phyloP scores from a whole-genome alignment of 2,797 vertebrate genomes.

The Megaceryle alcyon region DNA sequence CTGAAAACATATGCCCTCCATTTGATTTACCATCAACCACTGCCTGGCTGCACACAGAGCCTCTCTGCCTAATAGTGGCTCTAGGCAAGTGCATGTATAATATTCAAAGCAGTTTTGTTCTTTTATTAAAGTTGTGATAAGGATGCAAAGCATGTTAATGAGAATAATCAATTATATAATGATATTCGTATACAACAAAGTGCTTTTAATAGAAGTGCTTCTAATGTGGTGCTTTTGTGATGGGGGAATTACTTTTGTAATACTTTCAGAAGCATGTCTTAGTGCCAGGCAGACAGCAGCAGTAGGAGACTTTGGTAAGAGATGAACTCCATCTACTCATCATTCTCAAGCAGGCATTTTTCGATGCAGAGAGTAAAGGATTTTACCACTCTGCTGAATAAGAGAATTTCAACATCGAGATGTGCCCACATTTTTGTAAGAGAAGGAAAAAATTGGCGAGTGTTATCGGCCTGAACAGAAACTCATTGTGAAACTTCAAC shows the following conservation, averaged over 20 bases:
- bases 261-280: conserved; percentile 14
- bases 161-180: conserved; percentile 47
- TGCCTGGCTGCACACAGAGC: conserved; percentile 63
- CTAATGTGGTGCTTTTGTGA: neutral
- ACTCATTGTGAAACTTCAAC: neutral
- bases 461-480: conserved; percentile 12
- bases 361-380: neutral
- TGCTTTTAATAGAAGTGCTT: conserved; percentile 58
- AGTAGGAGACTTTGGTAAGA: conserved; percentile 7
- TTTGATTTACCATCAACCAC: conserved; percentile 68
- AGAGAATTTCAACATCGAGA: conserved; percentile 24
- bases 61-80: conserved; percentile 52
- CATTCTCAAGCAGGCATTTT: conserved; percentile 45
- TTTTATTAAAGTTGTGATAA: conserved; percentile 58
- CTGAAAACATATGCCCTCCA: conserved; percentile 64
- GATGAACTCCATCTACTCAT: conserved; percentile 48
- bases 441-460: neutral
- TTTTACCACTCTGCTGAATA: conserved; percentile 18
- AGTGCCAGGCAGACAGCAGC: neutral
- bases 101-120: conserved; percentile 35
- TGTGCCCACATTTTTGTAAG: neutral
- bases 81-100: conserved; percentile 54
- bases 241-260: neutral
- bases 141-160: conserved; percentile 35
- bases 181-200: conserved; percentile 29